Percentiles rank a stretch among this genome's conserved stretches.
Evolutionary conservation across 2,113 vertebrate species (phyloP).

Genomic region (Tragelaphus imberbis): DNA sequence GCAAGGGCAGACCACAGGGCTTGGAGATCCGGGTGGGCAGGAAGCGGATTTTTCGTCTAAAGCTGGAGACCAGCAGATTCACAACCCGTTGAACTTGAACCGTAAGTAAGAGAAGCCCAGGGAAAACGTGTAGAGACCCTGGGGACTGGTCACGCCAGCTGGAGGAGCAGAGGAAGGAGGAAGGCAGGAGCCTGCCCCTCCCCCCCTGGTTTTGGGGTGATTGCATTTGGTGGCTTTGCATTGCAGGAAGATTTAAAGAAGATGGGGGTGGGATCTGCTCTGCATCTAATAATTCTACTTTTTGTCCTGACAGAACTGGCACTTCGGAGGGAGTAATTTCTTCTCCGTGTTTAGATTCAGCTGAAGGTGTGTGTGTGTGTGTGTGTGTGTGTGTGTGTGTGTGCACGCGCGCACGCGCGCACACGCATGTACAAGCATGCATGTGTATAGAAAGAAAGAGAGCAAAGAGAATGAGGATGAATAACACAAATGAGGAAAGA

Average conservation of each 20-base stretch:
- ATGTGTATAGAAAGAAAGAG: background rate
- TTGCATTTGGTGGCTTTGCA: background rate
- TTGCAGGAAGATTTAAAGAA: background rate
- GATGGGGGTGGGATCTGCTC: background rate
- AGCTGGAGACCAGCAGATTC: background rate
- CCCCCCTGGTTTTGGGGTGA: background rate
- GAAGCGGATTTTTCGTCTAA: background rate
- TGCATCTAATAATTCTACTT: background rate
- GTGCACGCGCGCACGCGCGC: fast-evolving
- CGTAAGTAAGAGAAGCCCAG: background rate
- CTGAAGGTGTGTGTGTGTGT: background rate
- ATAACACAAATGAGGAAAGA: background rate
- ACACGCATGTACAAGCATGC: too few species aligned
- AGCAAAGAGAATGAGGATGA: background rate
- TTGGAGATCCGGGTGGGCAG: background rate
- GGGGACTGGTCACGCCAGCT: background rate
- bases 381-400: background rate
- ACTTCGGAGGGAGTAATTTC: background rate
- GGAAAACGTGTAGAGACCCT: background rate
- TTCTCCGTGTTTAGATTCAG: conserved; percentile 5
- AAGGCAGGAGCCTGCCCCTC: background rate
- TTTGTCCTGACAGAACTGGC: conserved; percentile 22
- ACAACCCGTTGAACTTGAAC: background rate
- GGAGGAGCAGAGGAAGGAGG: background rate
- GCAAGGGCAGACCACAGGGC: background rate